Evolutionary conservation across 2,888 invertebrate species (phyloP).

Genomic region (Sialis lutaria): DNA sequence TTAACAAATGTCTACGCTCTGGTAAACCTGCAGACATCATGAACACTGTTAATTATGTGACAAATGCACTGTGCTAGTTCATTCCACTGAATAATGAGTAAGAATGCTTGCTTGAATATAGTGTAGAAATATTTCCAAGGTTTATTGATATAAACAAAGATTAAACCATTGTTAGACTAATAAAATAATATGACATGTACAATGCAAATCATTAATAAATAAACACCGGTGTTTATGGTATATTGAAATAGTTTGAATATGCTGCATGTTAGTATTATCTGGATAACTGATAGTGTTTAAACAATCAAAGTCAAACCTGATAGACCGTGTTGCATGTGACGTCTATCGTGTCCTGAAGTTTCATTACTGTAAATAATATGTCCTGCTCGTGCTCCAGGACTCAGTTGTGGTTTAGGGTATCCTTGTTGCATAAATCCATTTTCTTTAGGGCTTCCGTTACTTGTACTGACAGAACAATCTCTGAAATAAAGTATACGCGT

Average conservation of each 20-base stretch:
- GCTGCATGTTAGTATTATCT: too few relatives aligned
- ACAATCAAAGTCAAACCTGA: neutral
- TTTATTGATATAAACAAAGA: too few relatives aligned
- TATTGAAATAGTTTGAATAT: too few relatives aligned
- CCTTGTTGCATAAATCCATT: conserved; percentile 20
- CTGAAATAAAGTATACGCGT: conserved; percentile 12
- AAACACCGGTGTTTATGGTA: too few relatives aligned
- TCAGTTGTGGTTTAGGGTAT: conserved; percentile 25
- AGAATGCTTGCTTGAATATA: too few relatives aligned
- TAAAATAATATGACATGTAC: too few relatives aligned
- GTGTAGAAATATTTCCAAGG: neutral
- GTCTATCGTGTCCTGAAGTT: conserved; percentile 17
- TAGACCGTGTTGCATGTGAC: neutral
- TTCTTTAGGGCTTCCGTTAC: conserved; percentile 24
- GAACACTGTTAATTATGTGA: neutral
- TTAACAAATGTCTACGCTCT: conserved; percentile 6
- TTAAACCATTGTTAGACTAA: too few relatives aligned
- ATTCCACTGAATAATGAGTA: too few relatives aligned
- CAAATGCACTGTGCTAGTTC: too few relatives aligned
- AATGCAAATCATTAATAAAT: too few relatives aligned
- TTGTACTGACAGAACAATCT: conserved; percentile 21
- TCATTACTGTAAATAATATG: conserved; percentile 23
- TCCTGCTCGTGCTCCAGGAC: conserved; percentile 21
- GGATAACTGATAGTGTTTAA: too few relatives aligned
- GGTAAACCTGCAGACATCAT: conserved; percentile 3